Evolutionary conservation across 1,140 invertebrate species (phyloP).

Genomic region (Adelges cooleyi): DNA sequence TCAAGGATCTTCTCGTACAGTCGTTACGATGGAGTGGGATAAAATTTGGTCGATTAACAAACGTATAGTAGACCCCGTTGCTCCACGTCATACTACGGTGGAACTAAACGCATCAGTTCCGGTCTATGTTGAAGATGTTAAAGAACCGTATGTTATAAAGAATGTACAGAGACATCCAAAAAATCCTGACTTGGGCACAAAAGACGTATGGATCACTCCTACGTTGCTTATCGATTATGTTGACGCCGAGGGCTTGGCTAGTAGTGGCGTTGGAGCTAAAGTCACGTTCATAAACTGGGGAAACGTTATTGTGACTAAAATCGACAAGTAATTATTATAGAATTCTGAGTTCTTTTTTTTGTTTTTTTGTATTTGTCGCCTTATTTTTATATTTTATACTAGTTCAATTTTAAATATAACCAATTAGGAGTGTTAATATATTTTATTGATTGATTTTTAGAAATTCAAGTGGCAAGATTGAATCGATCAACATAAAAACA

Average conservation of each 20-base stretch:
- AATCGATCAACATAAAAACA: slow-evolving; percentile 60
- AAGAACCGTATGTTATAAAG: slow-evolving; percentile 43
- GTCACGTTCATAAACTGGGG: slow-evolving; percentile 99
- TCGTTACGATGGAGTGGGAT: slow-evolving; percentile 99
- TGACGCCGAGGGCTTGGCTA: slow-evolving; percentile 75
- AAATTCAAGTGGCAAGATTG: slow-evolving; percentile 49
- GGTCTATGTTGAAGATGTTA: slow-evolving; percentile 58
- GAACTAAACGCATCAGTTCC: slow-evolving; percentile 45
- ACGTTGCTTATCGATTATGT: slow-evolving; percentile 74
- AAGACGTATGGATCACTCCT: slow-evolving; percentile 62
- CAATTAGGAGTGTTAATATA: no score
- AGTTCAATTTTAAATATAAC: no score
- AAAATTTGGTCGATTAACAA: slow-evolving; percentile 99
- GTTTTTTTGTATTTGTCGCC: no score
- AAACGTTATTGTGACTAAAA: slow-evolving; percentile 79
- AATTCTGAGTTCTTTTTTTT: no score
- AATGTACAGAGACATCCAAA: slow-evolving; percentile 84
- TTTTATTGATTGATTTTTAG: slow-evolving; percentile 29
- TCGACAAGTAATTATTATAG: slow-evolving; percentile 59
- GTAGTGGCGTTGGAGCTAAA: slow-evolving; percentile 58
- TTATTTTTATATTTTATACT: neutral
- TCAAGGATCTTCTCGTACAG: slow-evolving; percentile 94
- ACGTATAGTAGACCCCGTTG: slow-evolving; percentile 81
- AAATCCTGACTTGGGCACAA: slow-evolving; percentile 74
- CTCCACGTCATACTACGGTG: slow-evolving; percentile 85